A percentile compares a stretch with the other conserved stretches of the same genome.
Evolutionary conservation across 2,113 vertebrate species (phyloP).

Genomic region (Cygnus buccinator): DNA sequence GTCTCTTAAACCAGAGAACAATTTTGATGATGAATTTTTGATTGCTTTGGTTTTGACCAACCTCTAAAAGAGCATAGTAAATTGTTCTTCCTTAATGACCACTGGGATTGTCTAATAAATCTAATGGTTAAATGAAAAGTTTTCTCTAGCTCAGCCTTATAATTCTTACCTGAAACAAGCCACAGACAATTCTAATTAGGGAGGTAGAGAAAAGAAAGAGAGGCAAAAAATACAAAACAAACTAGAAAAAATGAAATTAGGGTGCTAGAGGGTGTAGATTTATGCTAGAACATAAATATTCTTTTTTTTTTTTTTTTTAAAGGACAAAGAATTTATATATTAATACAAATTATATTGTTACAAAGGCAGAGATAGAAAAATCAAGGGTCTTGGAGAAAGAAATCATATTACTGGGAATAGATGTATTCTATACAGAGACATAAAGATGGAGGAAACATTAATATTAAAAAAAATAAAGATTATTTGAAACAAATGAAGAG

Average conservation of each 20-base stretch:
- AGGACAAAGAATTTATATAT: not conserved
- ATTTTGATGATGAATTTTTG: not conserved
- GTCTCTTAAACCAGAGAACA: not conserved
- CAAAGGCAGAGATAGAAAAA: not conserved
- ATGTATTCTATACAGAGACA: not conserved
- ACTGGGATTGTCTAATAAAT: not conserved
- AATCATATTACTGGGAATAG: not conserved
- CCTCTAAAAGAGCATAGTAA: not conserved
- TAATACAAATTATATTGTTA: not conserved
- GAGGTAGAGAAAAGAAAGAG: constrained; percentile 1
- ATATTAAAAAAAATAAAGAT: not conserved
- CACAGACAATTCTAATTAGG: constrained; percentile 14
- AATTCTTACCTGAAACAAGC: not conserved
- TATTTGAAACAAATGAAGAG: not conserved
- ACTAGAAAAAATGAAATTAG: not conserved
- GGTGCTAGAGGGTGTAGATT: not conserved
- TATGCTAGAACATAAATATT: not conserved
- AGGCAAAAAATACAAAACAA: not conserved
- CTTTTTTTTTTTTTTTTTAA: not conserved
- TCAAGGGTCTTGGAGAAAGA: not conserved
- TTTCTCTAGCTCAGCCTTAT: not conserved
- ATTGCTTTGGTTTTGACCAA: not conserved
- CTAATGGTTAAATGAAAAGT: not conserved
- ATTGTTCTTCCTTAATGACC: not conserved
- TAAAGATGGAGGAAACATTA: not conserved